phyloP scores from a whole-genome alignment of 2,888 invertebrate species.

The Sesia apiformis region DNA sequence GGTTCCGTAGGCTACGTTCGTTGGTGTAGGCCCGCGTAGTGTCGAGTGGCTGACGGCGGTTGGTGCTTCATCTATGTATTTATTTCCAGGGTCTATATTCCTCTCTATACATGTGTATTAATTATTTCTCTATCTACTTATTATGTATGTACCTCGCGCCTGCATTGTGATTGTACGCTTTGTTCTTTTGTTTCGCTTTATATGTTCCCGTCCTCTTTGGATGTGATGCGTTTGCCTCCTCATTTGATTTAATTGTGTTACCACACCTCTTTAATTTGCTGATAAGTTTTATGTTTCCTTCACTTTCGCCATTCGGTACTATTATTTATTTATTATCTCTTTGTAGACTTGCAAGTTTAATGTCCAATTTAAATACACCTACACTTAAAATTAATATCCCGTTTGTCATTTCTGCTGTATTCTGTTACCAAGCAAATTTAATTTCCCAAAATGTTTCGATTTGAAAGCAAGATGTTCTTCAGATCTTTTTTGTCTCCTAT shows the following conservation, averaged over 20 bases:
- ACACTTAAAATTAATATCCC: no score
- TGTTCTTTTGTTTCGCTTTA: conserved; percentile 5
- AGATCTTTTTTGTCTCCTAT: no score
- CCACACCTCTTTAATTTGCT: not conserved
- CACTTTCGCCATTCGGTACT: no score
- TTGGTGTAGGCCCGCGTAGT: conserved; percentile 54
- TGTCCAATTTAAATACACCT: no score
- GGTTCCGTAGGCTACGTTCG: conserved; percentile 29
- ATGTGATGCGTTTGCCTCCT: conserved; percentile 2
- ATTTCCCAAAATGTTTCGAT: no score
- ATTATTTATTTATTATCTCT: not conserved
- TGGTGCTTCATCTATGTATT: conserved; percentile 71
- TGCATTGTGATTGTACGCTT: conserved; percentile 62
- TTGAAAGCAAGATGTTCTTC: no score
- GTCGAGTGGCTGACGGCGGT: conserved; percentile 54
- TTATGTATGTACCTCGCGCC: conserved; percentile 38
- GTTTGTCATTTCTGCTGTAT: no score
- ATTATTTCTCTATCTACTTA: conserved; percentile 42
- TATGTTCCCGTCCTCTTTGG: conserved; percentile 6
- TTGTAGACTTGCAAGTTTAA: no score
- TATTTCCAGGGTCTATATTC: conserved; percentile 41
- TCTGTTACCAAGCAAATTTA: no score
- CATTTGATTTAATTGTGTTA: not conserved
- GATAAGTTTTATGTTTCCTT: no score
- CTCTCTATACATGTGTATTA: conserved; percentile 49